Conservation (phyloP, 2,888 invertebrate species). For the Papilio protenor region DNA sequence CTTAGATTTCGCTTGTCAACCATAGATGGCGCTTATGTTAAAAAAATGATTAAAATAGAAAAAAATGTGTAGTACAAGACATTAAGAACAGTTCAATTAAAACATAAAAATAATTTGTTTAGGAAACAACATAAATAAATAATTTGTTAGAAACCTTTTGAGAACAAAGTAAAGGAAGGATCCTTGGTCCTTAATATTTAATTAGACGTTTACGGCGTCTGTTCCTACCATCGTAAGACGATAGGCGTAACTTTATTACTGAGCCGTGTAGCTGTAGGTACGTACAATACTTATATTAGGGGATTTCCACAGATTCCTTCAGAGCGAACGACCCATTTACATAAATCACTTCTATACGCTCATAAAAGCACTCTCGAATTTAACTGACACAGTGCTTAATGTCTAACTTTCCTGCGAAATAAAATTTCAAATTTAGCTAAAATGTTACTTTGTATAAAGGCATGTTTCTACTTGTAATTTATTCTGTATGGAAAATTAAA, state of each 20-base stretch:
- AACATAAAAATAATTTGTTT: neutral
- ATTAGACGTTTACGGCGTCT: slow-evolving; percentile 41
- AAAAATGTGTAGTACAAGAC: neutral
- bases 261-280: slow-evolving; percentile 39
- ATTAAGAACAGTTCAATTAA: neutral
- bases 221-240: slow-evolving; percentile 40
- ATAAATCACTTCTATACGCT: slow-evolving; percentile 66
- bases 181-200: slow-evolving; percentile 39
- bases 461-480: slow-evolving; percentile 45
- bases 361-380: slow-evolving; percentile 67
- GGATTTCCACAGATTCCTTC: slow-evolving; percentile 46
- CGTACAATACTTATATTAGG: slow-evolving; percentile 41
- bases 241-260: slow-evolving; percentile 43
- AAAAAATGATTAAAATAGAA: neutral
- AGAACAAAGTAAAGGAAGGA: slow-evolving; percentile 20
- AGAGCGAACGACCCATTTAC: slow-evolving; percentile 61
- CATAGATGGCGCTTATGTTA: slow-evolving; percentile 30
- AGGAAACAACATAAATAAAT: neutral
- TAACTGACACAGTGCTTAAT: slow-evolving; percentile 57
- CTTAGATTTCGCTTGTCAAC: neutral
- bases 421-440: slow-evolving; percentile 63
- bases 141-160: neutral
- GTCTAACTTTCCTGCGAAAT: slow-evolving; percentile 56
- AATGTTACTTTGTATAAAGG: slow-evolving; percentile 62
- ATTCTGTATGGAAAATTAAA: neutral